These are phyloP conservation scores for Limenitis camilla DNA, from an alignment of 2,888 invertebrate species.

Conservation along the genomic window DNA sequence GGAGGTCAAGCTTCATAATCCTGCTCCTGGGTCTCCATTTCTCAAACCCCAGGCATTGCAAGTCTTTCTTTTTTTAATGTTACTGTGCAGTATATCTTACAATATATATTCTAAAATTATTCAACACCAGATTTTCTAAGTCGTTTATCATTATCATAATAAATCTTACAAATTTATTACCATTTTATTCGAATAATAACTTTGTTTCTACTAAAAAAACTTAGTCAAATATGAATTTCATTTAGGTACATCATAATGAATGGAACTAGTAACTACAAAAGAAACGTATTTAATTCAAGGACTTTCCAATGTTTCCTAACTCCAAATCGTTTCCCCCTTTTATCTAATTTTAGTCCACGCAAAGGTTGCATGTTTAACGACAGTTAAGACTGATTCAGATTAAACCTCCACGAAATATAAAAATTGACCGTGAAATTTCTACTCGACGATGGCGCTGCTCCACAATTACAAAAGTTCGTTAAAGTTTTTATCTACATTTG, in stretches of 20 bases:
- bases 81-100: too few relatives aligned
- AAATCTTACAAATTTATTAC: too few relatives aligned
- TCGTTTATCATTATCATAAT: too few relatives aligned
- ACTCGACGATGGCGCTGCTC: constrained; percentile 46
- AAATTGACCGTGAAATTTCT: constrained; percentile 71
- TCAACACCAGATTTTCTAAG: too few relatives aligned
- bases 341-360: constrained; percentile 38
- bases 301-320: constrained; percentile 30
- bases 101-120: too few relatives aligned
- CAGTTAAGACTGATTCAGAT: constrained; percentile 61
- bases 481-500: constrained; percentile 34
- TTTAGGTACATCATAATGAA: background rate
- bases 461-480: constrained; percentile 37
- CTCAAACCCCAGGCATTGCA: too few relatives aligned
- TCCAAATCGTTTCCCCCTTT: constrained; percentile 46
- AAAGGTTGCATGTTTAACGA: constrained; percentile 48
- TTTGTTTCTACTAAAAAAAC: background rate
- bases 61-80: too few relatives aligned
- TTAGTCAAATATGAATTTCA: background rate
- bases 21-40: too few relatives aligned
- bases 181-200: background rate
- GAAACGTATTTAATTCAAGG: constrained; percentile 7
- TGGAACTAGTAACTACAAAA: background rate
- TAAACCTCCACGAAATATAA: constrained; percentile 67
- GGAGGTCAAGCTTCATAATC: too few relatives aligned